Conservation (phyloP, 2,797 vertebrate species). For the Kryptopterus vitreolus region DNA sequence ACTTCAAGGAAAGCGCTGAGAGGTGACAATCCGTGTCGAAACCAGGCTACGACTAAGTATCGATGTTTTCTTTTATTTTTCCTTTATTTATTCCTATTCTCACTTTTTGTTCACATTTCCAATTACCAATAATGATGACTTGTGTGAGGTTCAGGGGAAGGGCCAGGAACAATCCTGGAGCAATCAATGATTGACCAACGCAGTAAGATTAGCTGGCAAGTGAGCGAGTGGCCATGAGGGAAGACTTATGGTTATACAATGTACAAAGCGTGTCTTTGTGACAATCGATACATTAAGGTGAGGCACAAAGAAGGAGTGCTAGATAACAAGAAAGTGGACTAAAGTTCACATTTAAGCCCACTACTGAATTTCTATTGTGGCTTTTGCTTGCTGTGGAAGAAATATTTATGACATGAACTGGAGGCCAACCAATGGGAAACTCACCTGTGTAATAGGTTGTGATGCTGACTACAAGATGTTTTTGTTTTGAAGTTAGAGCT, state of each 20-base stretch:
- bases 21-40: background rate
- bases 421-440: background rate
- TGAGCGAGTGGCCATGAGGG: constrained; percentile 56
- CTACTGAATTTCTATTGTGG: background rate
- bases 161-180: constrained; percentile 35
- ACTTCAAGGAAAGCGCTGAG: background rate
- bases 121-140: constrained; percentile 8
- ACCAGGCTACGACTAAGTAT: background rate
- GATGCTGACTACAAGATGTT: background rate
- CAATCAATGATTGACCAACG: constrained; percentile 70
- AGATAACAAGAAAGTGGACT: constrained; percentile 11
- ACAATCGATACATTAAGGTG: constrained; percentile 27
- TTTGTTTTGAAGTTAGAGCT: no score
- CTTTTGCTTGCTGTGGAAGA: background rate
- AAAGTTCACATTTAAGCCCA: constrained; percentile 26
- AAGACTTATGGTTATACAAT: constrained; percentile 29
- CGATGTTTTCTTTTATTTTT: no score
- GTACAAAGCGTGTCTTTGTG: constrained; percentile 18
- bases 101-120: background rate
- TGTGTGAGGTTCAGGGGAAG: constrained; percentile 17
- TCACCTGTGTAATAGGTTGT: background rate
- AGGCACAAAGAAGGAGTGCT: constrained; percentile 3
- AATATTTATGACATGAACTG: background rate
- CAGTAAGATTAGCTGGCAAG: constrained; percentile 64
- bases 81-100: background rate